These are phyloP conservation scores for Amblyjoppa fuscipennis DNA, from an alignment of 2,888 invertebrate genomes.

Conservation along the genomic window DNA sequence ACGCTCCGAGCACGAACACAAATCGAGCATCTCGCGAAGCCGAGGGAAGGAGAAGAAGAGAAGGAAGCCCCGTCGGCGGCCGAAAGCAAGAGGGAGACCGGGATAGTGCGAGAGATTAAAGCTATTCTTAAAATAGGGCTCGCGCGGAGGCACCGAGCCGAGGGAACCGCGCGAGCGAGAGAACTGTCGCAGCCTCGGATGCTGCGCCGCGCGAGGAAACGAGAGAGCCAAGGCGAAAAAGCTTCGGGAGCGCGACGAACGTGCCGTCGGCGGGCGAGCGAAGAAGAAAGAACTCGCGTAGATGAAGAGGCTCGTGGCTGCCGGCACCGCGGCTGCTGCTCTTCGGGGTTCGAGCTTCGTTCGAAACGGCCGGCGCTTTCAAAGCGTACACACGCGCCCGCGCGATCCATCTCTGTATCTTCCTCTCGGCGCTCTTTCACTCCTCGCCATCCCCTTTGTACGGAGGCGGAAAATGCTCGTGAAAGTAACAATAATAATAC, in stretches of 20 bases:
- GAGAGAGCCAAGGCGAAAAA: conserved; percentile 69
- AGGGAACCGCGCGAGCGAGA: conserved; percentile 56
- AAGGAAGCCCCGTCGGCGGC: conserved; percentile 25
- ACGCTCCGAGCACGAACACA: conserved; percentile 38
- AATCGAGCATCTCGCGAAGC: conserved; percentile 34
- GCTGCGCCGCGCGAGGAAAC: conserved; percentile 48
- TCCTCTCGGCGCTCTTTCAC: conserved; percentile 7
- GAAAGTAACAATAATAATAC: conserved; percentile 34
- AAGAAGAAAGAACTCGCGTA: conserved; percentile 69
- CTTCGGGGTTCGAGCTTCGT: conserved; percentile 82
- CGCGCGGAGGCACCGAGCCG: conserved; percentile 56
- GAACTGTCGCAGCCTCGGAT: conserved; percentile 46
- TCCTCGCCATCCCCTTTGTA: conserved; percentile 11
- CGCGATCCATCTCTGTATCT: conserved; percentile 63
- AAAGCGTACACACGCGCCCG: conserved; percentile 70
- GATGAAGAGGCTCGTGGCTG: conserved; percentile 72
- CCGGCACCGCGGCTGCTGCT: conserved; percentile 80
- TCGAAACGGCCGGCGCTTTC: conserved; percentile 79
- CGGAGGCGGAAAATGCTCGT: conserved; percentile 53
- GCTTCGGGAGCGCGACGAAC: conserved; percentile 64
- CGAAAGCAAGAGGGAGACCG: conserved; percentile 60
- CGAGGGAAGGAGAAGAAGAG: conserved; percentile 49
- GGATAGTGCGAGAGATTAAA: conserved; percentile 75
- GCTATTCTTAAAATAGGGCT: conserved; percentile 85
- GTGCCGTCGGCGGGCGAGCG: conserved; percentile 31